Percentiles rank a stretch among this genome's conserved stretches.
phyloP scores from a whole-genome alignment of 2,888 invertebrate genomes.

The Gasteruption jaculator region DNA sequence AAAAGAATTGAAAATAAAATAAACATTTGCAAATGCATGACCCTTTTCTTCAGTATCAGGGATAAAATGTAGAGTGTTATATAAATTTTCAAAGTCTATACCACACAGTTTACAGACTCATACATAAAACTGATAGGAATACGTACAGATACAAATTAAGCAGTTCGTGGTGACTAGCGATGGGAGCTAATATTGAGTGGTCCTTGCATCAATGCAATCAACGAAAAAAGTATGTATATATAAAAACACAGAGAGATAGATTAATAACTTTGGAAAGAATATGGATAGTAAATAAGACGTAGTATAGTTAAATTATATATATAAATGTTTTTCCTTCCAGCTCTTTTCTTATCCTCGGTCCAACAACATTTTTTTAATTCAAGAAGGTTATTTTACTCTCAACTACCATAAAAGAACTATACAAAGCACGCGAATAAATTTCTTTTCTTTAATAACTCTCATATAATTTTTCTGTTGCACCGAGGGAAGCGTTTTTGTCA shows the following conservation, averaged over 20 bases:
- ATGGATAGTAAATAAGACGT: slow-evolving; percentile 16
- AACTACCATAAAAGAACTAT: too few species aligned
- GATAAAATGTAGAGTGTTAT: too few species aligned
- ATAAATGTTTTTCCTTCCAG: slow-evolving; percentile 9
- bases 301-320: too few species aligned
- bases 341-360: slow-evolving; percentile 14
- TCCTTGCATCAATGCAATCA: slow-evolving; percentile 64
- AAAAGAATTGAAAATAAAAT: too few species aligned
- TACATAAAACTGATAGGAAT: slow-evolving; percentile 34
- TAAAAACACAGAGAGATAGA: slow-evolving; percentile 12
- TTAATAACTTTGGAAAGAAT: slow-evolving; percentile 17
- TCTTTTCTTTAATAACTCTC: too few species aligned
- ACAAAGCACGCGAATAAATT: too few species aligned
- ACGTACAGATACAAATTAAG: slow-evolving; percentile 47
- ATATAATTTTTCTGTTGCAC: too few species aligned
- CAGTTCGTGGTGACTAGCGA: slow-evolving; percentile 47
- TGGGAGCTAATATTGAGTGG: slow-evolving; percentile 64
- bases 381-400: background rate
- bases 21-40: too few species aligned
- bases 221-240: slow-evolving; percentile 32
- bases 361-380: slow-evolving; percentile 8
- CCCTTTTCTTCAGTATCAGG: too few species aligned
- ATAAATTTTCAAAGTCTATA: too few species aligned
- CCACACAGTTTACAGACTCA: slow-evolving; percentile 30
- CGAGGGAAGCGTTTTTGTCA: too few species aligned